phyloP scores from a whole-genome alignment of 2,797 vertebrate genomes.

The Tinamus major region DNA sequence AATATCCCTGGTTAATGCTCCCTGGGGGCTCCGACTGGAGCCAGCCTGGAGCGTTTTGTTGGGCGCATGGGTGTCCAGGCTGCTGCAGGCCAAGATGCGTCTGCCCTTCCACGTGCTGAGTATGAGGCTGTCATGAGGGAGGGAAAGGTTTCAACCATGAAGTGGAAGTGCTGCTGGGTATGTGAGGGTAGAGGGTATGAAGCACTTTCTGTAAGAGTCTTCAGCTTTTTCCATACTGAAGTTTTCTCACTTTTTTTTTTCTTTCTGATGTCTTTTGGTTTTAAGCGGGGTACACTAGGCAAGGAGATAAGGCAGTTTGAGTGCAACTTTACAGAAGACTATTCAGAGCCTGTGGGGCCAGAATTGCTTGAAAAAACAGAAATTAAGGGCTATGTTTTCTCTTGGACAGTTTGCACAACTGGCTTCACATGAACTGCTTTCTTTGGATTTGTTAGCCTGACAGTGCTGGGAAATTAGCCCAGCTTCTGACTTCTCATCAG shows the following conservation, averaged over 20 bases:
- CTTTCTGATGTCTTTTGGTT: background rate
- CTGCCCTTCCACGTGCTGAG: background rate
- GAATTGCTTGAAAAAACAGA: background rate
- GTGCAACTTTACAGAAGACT: background rate
- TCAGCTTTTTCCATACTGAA: background rate
- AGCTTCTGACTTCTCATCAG: constrained; percentile 50
- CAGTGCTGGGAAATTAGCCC: constrained; percentile 41
- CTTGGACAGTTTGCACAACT: background rate
- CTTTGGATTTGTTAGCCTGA: background rate
- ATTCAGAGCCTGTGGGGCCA: background rate
- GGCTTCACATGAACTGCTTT: background rate
- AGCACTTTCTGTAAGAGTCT: background rate
- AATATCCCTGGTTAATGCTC: background rate
- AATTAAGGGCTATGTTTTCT: background rate
- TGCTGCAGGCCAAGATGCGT: background rate
- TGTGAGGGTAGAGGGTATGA: background rate
- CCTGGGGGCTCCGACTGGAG: background rate
- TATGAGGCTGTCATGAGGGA: fast-evolving
- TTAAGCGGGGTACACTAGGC: background rate
- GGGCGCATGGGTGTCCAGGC: background rate
- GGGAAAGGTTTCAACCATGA: background rate
- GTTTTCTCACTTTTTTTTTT: background rate
- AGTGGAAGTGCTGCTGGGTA: background rate
- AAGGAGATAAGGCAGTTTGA: background rate
- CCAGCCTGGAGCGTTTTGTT: background rate